Percentiles rank a stretch among this genome's conserved stretches.
phyloP scores from a whole-genome alignment of 2,113 vertebrate species.

The Tympanuchus pallidicinctus region DNA sequence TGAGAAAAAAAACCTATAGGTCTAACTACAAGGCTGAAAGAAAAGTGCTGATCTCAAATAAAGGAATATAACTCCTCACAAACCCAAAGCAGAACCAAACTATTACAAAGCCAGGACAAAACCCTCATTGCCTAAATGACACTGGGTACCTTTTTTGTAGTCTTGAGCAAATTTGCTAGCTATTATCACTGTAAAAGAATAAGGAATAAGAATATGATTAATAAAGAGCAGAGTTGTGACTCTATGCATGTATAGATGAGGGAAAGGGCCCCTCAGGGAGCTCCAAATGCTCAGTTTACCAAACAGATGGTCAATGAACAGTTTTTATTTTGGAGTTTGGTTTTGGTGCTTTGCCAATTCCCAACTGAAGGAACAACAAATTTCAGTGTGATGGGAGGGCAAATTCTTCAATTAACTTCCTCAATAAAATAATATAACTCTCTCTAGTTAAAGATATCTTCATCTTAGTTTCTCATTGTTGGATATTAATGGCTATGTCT shows the following conservation, averaged over 20 bases:
- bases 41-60: background rate
- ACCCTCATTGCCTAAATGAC: background rate
- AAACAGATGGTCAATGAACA: background rate
- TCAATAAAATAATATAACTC: background rate
- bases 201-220: background rate
- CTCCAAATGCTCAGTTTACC: background rate
- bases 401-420: background rate
- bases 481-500: background rate
- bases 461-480: background rate
- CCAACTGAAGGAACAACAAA: background rate
- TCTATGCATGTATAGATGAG: background rate
- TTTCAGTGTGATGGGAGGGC: background rate
- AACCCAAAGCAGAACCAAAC: background rate
- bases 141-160: background rate
- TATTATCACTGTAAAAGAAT: background rate
- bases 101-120: background rate
- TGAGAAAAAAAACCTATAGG: too few species aligned
- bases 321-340: background rate
- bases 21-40: background rate
- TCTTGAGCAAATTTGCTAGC: background rate
- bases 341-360: background rate
- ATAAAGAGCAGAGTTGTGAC: background rate
- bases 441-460: background rate
- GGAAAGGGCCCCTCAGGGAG: too few species aligned
- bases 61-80: background rate